A percentile compares a stretch with the other conserved stretches of the same genome.
phyloP scores from a whole-genome alignment of 2,797 vertebrate genomes.

The Pangasius macronema region DNA sequence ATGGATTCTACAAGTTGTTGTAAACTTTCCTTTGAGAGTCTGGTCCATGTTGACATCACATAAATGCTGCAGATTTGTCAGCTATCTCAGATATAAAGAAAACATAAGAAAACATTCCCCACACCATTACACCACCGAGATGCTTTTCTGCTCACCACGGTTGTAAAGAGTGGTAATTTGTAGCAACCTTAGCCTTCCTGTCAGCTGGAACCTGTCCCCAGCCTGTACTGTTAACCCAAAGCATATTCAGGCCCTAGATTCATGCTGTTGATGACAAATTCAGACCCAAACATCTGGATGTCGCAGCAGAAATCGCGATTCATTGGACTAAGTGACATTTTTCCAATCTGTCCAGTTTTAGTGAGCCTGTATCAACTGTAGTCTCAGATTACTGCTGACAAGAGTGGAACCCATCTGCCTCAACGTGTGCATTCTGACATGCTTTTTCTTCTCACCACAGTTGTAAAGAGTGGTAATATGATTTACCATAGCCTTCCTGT shows the following conservation, averaged over 20 bases:
- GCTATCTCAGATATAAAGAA: no score
- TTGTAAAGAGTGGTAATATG: background rate
- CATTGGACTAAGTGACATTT: background rate
- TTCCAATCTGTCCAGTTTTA: background rate
- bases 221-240: background rate
- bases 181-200: background rate
- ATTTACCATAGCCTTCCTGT: background rate
- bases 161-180: background rate
- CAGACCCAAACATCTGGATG: background rate
- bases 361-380: background rate
- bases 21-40: no score
- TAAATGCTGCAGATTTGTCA: background rate
- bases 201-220: background rate
- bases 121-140: background rate
- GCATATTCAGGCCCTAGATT: background rate
- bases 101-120: background rate
- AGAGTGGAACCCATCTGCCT: background rate
- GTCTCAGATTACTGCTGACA: background rate
- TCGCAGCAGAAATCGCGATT: background rate
- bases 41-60: no score
- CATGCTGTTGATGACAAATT: no score
- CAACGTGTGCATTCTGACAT: background rate
- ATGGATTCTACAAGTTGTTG: no score
- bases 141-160: background rate
- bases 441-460: background rate